These are phyloP conservation scores for Heliconius ethilla DNA, from an alignment of 2,888 invertebrate genomes.

Conservation along the genomic window DNA sequence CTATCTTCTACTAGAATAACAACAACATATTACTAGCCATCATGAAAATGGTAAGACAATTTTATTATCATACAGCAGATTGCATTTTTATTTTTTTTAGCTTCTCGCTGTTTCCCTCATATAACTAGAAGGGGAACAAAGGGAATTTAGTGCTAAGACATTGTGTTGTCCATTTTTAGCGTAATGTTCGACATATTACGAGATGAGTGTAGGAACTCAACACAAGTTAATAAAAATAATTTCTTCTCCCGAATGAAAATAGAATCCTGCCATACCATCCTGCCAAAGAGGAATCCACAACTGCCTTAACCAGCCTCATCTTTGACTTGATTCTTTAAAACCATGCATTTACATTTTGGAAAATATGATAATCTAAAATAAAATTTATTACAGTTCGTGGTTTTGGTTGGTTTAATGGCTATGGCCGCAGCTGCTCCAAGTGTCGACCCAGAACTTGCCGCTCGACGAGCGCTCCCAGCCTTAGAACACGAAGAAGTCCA, in stretches of 20 bases:
- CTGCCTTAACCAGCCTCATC: neutral
- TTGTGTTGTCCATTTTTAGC: neutral
- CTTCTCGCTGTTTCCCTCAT: neutral
- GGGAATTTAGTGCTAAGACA: neutral
- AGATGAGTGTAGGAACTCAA: neutral
- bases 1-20: neutral
- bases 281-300: too few relatives aligned
- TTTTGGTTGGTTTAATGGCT: constrained; percentile 50
- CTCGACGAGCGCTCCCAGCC: constrained; percentile 45
- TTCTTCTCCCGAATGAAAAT: neutral
- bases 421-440: constrained; percentile 51
- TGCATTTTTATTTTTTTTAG: neutral
- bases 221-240: neutral
- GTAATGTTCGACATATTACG: neutral
- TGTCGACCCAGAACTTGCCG: constrained; percentile 37
- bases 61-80: neutral
- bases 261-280: too few relatives aligned
- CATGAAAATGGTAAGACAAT: constrained; percentile 19
- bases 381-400: constrained; percentile 51
- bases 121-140: too few relatives aligned
- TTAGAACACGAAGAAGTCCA: constrained; percentile 58
- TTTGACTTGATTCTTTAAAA: neutral
- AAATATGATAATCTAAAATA: neutral
- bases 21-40: neutral
- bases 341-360: neutral